Evolutionary conservation across 2,888 invertebrate genomes (phyloP), one percentile per base, ranked within the genome.

Genomic region (Dryadula phaetusa): DNA sequence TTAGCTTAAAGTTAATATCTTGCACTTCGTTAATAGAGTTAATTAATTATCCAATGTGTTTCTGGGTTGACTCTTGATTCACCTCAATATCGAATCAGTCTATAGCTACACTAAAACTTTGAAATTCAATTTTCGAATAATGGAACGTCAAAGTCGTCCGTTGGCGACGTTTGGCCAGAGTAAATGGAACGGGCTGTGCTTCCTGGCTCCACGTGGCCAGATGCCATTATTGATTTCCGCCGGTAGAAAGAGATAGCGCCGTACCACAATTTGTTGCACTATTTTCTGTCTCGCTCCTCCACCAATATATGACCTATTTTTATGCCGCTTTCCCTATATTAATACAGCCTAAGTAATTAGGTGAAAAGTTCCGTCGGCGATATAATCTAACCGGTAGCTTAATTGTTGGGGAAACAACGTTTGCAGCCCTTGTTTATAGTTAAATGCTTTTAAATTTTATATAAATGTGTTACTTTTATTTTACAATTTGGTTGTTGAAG

Each of bases 251-350:
- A 81, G 91, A 91, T 81, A 76, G 72, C 82, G 85, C 86, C 76
- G 83, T 91, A 87, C 86, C 82, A 86, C 82, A 88, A 91, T 91
- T 91, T 91, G 90, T 92, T 92, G 92, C 90, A 92, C 91, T 90
- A 92, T 91, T 90, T 92, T 90, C 80, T 76, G 79, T 91, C 86
- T 76, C 83, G 14, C 75, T 92, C 84, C 63, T 84, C 81, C 87
- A 87, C 91, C 90, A 90, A 92, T 92, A 90, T 92, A 92, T 92
- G 92, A 92, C 92, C 92, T 91, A 92, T 92, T 92, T 92, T 92
- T 92, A 89, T 89, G 82, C 86, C 81, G 87, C 85, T 90, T 90
- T 87, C 86, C 92, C 88, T 91, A 87, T 87, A 89, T 90, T 92
- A 91, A 90, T 89, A 87, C 86, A 84, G 87, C 83, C 85, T 87